Evolutionary conservation across 2,113 vertebrate genomes (phyloP).

Genomic region (Lichenostomus cassidix): DNA sequence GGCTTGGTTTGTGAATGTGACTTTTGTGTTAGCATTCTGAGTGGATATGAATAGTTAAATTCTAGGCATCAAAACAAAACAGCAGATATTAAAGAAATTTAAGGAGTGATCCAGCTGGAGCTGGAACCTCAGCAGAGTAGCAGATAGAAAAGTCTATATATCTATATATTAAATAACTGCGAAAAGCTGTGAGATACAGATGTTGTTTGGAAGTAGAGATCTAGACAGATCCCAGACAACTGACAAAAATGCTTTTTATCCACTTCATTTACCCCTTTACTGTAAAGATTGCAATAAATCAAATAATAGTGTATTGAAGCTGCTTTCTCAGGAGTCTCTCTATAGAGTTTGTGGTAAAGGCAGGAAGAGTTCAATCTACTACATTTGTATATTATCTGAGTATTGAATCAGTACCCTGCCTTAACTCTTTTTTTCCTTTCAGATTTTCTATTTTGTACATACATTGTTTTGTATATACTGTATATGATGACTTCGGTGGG

Average conservation of each 20-base stretch:
- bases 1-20: background rate
- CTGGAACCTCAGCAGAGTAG: background rate
- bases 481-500: slow-evolving; percentile 98
- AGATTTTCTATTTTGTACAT: slow-evolving; percentile 99
- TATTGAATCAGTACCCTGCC: background rate
- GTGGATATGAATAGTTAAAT: background rate
- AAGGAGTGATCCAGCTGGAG: background rate
- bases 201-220: background rate
- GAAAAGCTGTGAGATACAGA: background rate
- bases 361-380: background rate
- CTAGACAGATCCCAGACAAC: background rate
- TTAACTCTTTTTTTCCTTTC: slow-evolving; percentile 39
- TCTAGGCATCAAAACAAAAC: background rate
- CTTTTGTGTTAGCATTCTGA: background rate
- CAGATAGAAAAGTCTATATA: background rate
- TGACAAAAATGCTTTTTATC: background rate
- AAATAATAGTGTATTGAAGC: background rate
- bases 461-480: slow-evolving; percentile 99
- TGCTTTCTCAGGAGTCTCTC: background rate
- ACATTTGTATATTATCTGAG: background rate
- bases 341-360: background rate
- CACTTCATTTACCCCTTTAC: background rate
- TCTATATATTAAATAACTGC: background rate
- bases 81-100: background rate
- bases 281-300: background rate